Conservation (phyloP, 2,797 vertebrate species). For the Melanotaenia parkinsoni region DNA sequence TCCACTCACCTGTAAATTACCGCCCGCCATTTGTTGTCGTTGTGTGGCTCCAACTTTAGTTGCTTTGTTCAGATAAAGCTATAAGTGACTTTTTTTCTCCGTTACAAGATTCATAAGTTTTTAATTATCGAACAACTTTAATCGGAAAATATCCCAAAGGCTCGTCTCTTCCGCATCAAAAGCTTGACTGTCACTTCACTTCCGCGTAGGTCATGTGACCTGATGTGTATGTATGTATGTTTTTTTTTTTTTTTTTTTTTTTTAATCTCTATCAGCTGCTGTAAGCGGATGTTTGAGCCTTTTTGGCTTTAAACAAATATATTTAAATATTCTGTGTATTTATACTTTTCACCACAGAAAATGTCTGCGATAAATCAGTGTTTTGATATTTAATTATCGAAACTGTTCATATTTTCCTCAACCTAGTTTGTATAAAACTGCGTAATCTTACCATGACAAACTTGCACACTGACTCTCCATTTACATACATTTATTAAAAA, state of each 20-base stretch:
- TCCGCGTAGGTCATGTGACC: constrained; percentile 74
- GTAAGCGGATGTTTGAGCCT: neutral
- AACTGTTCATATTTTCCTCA: neutral
- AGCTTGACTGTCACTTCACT: constrained; percentile 47
- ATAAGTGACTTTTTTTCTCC: neutral
- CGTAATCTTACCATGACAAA: constrained; percentile 14
- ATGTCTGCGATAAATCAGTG: too few species aligned
- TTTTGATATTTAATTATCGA: neutral
- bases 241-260: too few species aligned
- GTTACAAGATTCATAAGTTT: neutral
- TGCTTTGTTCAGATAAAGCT: neutral
- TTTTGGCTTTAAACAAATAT: neutral
- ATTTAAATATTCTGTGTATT: too few species aligned
- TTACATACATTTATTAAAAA: constrained; percentile 70
- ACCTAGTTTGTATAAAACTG: constrained; percentile 1
- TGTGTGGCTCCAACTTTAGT: neutral
- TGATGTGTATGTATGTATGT: too few species aligned
- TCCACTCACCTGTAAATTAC: constrained; percentile 76
- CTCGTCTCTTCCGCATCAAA: constrained; percentile 63
- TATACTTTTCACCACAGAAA: too few species aligned
- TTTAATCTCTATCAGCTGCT: neutral
- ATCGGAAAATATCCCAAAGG: constrained; percentile 6
- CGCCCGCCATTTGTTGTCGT: constrained; percentile 56
- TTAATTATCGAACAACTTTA: constrained; percentile 4
- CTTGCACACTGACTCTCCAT: constrained; percentile 26